Percentiles rank a stretch among this genome's conserved stretches.
These are phyloP conservation scores for Gryon sp. DNA, from an alignment of 1,140 invertebrate genomes.

Conservation along the genomic window DNA sequence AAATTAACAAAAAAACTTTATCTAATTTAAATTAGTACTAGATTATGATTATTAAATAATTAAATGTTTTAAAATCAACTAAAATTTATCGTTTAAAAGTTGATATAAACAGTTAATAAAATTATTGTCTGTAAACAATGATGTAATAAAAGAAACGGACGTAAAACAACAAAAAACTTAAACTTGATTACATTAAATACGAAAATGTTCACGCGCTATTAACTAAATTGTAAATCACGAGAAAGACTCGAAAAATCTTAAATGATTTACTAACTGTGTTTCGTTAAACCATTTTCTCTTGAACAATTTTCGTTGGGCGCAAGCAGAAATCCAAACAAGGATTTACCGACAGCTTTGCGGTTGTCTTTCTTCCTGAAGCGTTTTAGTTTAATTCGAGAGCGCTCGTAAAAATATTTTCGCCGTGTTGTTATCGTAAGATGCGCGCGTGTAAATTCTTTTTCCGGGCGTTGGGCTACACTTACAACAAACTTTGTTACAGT, in stretches of 20 bases:
- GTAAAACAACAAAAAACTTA: too few species aligned
- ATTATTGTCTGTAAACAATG: too few species aligned
- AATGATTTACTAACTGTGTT: constrained; percentile 38
- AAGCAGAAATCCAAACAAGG: constrained; percentile 58
- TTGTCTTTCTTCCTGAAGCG: constrained; percentile 57
- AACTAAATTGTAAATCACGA: constrained; percentile 4
- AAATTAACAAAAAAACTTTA: too few species aligned
- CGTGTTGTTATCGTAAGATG: constrained; percentile 56
- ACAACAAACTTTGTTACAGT: constrained; percentile 57
- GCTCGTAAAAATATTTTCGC: constrained; percentile 63
- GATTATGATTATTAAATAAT: too few species aligned
- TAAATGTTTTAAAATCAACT: too few species aligned
- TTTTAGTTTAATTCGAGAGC: constrained; percentile 63
- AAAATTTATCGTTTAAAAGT: too few species aligned
- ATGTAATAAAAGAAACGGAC: too few species aligned
- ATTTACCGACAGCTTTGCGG: constrained; percentile 63
- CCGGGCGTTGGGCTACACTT: constrained; percentile 35
- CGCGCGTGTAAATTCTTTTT: constrained; percentile 54
- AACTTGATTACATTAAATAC: too few species aligned
- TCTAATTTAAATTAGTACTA: too few species aligned
- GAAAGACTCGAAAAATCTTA: constrained; percentile 23
- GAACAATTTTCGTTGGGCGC: constrained; percentile 35
- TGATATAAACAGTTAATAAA: too few species aligned
- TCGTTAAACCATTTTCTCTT: constrained; percentile 32
- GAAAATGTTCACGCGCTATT: background rate